phyloP scores from a whole-genome alignment of 2,113 vertebrate genomes.

The Otus sunia region DNA sequence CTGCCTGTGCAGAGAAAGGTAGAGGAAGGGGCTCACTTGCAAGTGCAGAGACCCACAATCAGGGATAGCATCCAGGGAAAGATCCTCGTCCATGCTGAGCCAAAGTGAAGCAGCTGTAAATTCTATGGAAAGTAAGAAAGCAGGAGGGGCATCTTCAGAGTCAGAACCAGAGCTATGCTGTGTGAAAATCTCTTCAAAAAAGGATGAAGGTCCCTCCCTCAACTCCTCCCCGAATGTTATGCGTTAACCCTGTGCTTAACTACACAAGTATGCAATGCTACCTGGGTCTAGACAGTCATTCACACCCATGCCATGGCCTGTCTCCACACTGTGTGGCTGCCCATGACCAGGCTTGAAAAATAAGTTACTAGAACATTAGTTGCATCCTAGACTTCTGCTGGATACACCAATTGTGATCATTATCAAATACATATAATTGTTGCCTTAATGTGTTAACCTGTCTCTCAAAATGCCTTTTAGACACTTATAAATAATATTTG shows the following conservation, averaged over 20 bases:
- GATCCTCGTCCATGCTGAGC: not conserved
- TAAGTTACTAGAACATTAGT: not conserved
- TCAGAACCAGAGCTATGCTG: not conserved
- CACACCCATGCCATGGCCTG: accelerated
- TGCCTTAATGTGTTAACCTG: not conserved
- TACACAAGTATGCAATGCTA: not conserved
- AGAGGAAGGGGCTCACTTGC: not conserved
- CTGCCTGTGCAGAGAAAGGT: not conserved
- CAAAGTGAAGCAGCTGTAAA: not conserved
- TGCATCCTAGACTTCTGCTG: not conserved
- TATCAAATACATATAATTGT: not conserved
- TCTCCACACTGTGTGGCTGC: accelerated
- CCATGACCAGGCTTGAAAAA: not conserved
- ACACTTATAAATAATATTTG: not conserved
- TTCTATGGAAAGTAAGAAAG: not conserved
- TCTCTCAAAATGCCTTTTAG: not conserved
- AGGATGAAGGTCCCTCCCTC: not conserved
- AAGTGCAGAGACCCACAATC: not conserved
- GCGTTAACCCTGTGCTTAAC: not conserved
- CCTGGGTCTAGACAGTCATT: not conserved
- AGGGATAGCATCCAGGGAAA: not conserved
- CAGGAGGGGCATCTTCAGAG: not conserved
- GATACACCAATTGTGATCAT: accelerated
- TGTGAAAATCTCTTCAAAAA: not conserved
- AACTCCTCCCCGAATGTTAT: not conserved